Percentiles rank a stretch among this genome's conserved stretches.
Evolutionary conservation across 2,113 vertebrate species (phyloP).

Genomic region (Cygnus atratus): DNA sequence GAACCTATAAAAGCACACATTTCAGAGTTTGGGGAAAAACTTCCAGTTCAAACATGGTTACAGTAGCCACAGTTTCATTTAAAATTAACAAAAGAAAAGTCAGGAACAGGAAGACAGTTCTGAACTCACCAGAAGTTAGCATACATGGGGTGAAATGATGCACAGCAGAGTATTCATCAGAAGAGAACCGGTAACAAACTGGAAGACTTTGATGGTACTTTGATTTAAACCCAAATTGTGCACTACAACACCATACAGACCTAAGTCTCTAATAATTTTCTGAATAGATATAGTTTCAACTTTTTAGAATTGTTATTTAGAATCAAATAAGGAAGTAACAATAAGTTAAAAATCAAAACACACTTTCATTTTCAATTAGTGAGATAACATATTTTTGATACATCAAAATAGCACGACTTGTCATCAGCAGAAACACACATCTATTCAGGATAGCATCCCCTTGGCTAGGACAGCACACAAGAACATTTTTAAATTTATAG

Average conservation of each 20-base stretch:
- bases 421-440: neutral
- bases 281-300: neutral
- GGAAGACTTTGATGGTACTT: neutral
- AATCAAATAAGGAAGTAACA: neutral
- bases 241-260: neutral
- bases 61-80: neutral
- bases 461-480: neutral
- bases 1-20: neutral
- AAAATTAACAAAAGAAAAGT: neutral
- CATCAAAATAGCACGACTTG: neutral
- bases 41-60: neutral
- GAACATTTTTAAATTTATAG: neutral
- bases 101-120: neutral
- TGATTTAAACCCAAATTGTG: neutral
- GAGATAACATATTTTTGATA: neutral
- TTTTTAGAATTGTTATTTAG: neutral
- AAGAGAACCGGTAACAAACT: neutral
- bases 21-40: neutral
- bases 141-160: fast-evolving
- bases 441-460: neutral
- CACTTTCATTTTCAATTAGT: neutral
- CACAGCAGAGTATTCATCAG: neutral
- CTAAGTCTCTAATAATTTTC: neutral
- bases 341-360: neutral
- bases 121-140: neutral